Conservation (phyloP, 2,888 invertebrate genomes). For the Proisotoma minuta region DNA sequence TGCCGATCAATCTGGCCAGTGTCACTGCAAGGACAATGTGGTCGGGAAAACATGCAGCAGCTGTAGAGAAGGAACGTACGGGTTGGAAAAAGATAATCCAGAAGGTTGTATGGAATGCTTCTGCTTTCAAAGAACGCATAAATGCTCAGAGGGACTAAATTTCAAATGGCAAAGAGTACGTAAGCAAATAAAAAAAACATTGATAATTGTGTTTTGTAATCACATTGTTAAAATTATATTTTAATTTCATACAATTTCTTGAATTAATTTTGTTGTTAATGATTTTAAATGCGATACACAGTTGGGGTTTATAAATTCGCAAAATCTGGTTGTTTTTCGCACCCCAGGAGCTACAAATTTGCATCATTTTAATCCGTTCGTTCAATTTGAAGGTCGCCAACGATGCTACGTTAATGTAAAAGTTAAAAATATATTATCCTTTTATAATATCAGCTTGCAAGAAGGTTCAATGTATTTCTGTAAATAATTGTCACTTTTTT, state of each 20-base stretch:
- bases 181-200: not conserved
- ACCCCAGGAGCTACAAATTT: slow-evolving; percentile 22
- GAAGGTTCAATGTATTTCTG: no score
- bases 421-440: no score
- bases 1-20: slow-evolving; percentile 66
- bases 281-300: slow-evolving; percentile 5
- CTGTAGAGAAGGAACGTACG: slow-evolving; percentile 82
- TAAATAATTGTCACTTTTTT: no score
- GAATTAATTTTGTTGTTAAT: not conserved
- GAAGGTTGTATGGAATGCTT: slow-evolving; percentile 92
- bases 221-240: not conserved
- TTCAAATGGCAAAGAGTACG: slow-evolving; percentile 72
- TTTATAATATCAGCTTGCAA: no score
- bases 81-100: slow-evolving; percentile 69
- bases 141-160: slow-evolving; percentile 74
- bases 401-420: slow-evolving; percentile 44
- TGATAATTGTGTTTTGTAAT: not conserved
- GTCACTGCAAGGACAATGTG: slow-evolving; percentile 84
- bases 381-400: slow-evolving; percentile 35
- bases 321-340: slow-evolving; percentile 33
- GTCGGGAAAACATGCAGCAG: slow-evolving; percentile 76
- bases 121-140: slow-evolving; percentile 82
- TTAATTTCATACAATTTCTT: not conserved
- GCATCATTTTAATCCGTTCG: slow-evolving; percentile 19
- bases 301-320: slow-evolving; percentile 24